Evolutionary conservation across 30 jellyfish, hydroid and myxozoan species (phyloP).

Genomic region (Turritopsis rubra): DNA sequence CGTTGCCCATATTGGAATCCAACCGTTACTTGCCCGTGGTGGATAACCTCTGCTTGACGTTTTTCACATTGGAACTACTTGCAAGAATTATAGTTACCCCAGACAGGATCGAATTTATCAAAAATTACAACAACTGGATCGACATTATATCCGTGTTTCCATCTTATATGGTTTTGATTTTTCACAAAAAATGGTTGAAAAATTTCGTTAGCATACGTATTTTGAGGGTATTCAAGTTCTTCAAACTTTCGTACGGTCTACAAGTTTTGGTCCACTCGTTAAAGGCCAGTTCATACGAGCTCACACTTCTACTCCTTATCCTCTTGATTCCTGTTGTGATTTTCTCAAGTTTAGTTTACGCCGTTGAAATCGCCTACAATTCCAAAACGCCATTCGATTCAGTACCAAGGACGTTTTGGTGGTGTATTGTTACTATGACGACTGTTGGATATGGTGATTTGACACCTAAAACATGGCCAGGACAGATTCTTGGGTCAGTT

Average conservation of each 20-base stretch:
- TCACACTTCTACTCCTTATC: conserved; percentile 55
- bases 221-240: conserved; percentile 68
- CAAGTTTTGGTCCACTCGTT: conserved; percentile 87
- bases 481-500: conserved; percentile 70
- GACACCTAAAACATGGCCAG: conserved; percentile 94
- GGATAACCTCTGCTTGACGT: conserved; percentile 58
- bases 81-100: conserved; percentile 73
- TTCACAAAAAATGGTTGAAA: conserved; percentile 29
- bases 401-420: conserved; percentile 92
- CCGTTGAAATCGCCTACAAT: conserved; percentile 47
- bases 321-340: conserved; percentile 83
- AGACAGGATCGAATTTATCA: conserved; percentile 42
- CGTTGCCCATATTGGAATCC: conserved; percentile 33
- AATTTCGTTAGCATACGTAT: conserved; percentile 75
- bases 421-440: conserved; percentile 94
- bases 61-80: conserved; percentile 72
- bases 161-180: conserved; percentile 41
- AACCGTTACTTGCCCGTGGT: conserved; percentile 25
- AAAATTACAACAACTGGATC: conserved; percentile 76
- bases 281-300: conserved; percentile 88
- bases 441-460: conserved; percentile 94
- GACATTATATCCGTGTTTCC: conserved; percentile 83
- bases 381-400: conserved; percentile 43
- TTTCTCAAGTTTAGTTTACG: conserved; percentile 80
- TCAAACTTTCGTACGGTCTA: conserved; percentile 89